Evolutionary conservation across 2,113 vertebrate species (phyloP).

Genomic region (Hepsetus odoe): DNA sequence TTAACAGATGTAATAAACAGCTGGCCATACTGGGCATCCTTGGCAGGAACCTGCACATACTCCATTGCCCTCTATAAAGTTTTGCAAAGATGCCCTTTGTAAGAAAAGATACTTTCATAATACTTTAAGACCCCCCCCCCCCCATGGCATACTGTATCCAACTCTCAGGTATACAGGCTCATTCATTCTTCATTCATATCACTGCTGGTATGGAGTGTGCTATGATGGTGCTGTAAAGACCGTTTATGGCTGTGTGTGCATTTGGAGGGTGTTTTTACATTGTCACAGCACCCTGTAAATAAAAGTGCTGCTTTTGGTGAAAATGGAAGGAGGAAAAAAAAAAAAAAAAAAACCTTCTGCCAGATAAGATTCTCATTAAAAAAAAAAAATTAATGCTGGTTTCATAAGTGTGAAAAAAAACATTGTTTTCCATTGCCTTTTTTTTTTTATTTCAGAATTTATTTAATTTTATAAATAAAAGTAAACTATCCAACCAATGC

Average conservation of each 20-base stretch:
- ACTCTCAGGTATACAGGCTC: constrained; percentile 36
- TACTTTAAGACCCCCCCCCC: constrained; percentile 8
- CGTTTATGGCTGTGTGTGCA: constrained; percentile 1
- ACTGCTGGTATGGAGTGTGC: constrained; percentile 10
- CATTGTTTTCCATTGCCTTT: constrained; percentile 43
- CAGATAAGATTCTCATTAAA: constrained; percentile 25
- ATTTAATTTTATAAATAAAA: constrained; percentile 61
- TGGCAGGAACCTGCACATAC: neutral
- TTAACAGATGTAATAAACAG: constrained; percentile 13
- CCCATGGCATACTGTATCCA: constrained; percentile 33
- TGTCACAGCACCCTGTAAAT: constrained; percentile 32
- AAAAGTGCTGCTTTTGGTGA: constrained; percentile 38
- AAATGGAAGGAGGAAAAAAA: too few species aligned
- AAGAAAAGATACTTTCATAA: neutral
- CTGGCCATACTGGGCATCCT: constrained; percentile 3
- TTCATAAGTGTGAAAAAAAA: constrained; percentile 40
- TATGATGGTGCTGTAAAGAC: constrained; percentile 20
- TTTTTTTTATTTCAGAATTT: constrained; percentile 47
- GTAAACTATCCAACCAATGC: constrained; percentile 14
- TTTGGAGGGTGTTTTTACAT: constrained; percentile 26
- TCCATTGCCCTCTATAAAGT: neutral
- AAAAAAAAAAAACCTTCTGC: constrained; percentile 2
- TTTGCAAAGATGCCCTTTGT: constrained; percentile 12
- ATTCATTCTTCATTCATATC: constrained; percentile 21
- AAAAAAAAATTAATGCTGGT: constrained; percentile 32